Base-by-base conservation (phyloP, 2,113 vertebrate species). In the Sturnira hondurensis region DNA sequence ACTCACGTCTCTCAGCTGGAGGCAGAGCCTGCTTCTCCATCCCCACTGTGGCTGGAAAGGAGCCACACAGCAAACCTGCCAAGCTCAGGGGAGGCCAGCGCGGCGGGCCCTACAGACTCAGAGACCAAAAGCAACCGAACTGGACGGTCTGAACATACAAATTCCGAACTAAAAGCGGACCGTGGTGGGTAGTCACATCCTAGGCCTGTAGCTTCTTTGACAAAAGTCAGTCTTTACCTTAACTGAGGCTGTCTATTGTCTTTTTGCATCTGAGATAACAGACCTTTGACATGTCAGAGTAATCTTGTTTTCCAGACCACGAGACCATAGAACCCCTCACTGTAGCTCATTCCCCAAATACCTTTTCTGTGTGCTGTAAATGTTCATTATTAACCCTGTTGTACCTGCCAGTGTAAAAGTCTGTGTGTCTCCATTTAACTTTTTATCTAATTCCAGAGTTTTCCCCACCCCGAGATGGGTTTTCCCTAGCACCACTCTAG, bases 1-100 rank as follows among this genome's bases (percentile, higher is more conserved):
- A 2, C 0, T 0, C 19, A 11, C 45, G 2, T 1, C 41, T 77
- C 31, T 41, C 78, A 0, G 17, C 24, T 3, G 7, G 16, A 24
- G 31, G 2, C 0, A 15, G 33, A 68, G 33, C 36, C 70, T 28
- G 3, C 7, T 26, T 63, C 36, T 54, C 77, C 38, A 26, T 13
- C n/a, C 31, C 20, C 38, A 43, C 2, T 61, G 80, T 63, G 56
- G 38, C 33, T 3, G 13, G 5, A 13, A 43, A 7, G 26, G 56
- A 38, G 26, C 80, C 56, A 20, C 54, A 33, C 1, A 33, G 16
- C 41, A 61, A 31, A 43, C 28, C 56, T 26, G 78, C 31, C 38
- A 43, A 43, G 80, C 80, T 61, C 78, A 22, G 56, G 54, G 56
- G 56, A 82, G 26, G 56, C 54, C 54, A 6, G 54, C 15, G 2